These are phyloP conservation scores for Xenotilapia caudafasciata DNA, from an alignment of 2,113 vertebrate genomes.

Conservation along the genomic window DNA sequence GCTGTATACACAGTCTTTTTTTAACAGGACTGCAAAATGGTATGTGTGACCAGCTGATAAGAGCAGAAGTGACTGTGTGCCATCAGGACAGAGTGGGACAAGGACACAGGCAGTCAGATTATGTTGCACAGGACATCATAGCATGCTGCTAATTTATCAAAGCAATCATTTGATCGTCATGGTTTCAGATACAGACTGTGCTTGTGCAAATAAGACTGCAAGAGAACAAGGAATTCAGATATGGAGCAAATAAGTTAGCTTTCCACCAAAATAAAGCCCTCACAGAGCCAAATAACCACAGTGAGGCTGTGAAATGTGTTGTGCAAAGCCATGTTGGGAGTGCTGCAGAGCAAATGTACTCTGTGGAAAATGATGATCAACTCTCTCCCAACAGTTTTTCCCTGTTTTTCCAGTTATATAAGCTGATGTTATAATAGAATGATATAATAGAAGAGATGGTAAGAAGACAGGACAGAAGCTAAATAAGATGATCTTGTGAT, in stretches of 20 bases:
- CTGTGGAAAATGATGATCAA: background rate
- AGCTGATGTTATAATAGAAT: background rate
- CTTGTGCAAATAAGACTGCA: background rate
- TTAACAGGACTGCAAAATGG: background rate
- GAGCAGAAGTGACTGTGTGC: constrained; percentile 24
- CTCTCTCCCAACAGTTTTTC: background rate
- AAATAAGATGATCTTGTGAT: background rate
- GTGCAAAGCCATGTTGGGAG: background rate
- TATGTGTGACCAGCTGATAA: constrained; percentile 31
- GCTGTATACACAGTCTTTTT: background rate
- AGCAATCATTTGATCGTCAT: background rate
- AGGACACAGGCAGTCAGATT: background rate
- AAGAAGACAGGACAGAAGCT: background rate
- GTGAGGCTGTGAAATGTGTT: background rate
- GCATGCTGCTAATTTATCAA: background rate
- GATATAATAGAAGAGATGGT: background rate
- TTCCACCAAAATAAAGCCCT: background rate
- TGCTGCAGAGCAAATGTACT: background rate
- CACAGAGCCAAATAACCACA: background rate
- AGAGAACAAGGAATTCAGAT: background rate
- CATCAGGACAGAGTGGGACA: constrained; percentile 18
- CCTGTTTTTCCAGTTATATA: background rate
- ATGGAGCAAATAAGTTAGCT: background rate
- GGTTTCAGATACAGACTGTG: background rate
- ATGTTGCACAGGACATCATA: background rate